These are phyloP conservation scores for Geophilus truncorum DNA, from an alignment of 2,888 invertebrate genomes.

Conservation along the genomic window DNA sequence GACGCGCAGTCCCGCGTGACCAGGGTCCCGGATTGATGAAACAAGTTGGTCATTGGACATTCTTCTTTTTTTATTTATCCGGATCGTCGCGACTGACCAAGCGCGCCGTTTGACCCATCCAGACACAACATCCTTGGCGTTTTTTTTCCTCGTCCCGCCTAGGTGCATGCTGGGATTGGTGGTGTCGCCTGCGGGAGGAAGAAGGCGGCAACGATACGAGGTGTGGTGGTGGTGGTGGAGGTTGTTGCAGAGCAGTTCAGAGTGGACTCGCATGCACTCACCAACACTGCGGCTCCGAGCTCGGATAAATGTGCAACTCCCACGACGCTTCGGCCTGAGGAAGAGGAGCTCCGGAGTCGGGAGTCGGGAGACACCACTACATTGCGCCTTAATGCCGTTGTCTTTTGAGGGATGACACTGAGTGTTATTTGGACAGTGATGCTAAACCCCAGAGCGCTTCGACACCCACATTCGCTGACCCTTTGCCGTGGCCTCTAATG, in stretches of 20 bases:
- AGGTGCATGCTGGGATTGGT: background rate
- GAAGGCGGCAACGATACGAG: background rate
- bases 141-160: background rate
- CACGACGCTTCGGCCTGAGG: background rate
- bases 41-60: background rate
- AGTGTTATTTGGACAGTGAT: background rate
- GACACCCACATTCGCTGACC: constrained; percentile 16
- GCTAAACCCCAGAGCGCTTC: background rate
- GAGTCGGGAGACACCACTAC: background rate
- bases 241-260: too few species aligned
- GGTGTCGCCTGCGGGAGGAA: background rate
- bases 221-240: background rate
- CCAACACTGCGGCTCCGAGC: background rate
- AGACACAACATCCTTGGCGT: background rate
- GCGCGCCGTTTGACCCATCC: background rate
- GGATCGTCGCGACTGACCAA: background rate
- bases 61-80: background rate
- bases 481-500: constrained; percentile 17
- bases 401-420: background rate
- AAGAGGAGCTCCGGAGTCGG: background rate
- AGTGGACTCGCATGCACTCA: background rate
- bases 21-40: background rate
- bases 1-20: too few species aligned
- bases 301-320: background rate
- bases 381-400: background rate